A percentile compares a stretch with the other conserved stretches of the same genome.
These are phyloP conservation scores for Macaca mulatta DNA, from an alignment of 2,113 vertebrate species.

Conservation along the genomic window DNA sequence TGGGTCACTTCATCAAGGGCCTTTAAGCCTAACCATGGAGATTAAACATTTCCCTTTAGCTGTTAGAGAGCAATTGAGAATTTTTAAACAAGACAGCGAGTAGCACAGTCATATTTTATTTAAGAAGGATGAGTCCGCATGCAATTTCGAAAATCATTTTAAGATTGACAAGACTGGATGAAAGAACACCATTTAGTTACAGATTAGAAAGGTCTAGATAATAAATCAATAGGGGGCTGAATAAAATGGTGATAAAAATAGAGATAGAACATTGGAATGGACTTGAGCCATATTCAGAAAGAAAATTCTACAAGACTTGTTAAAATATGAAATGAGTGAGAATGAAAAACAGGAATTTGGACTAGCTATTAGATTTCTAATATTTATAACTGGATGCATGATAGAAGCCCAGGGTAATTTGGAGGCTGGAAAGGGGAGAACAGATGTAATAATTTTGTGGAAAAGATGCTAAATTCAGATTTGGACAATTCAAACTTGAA, in stretches of 20 bases:
- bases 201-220: not conserved
- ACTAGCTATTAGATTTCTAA: not conserved
- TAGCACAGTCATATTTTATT: slow-evolving; percentile 11
- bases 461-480: not conserved
- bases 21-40: not conserved
- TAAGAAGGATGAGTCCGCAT: not conserved
- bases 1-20: not conserved
- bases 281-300: not conserved
- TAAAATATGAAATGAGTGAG: not conserved
- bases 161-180: not conserved
- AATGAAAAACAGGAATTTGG: not conserved
- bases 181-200: not conserved
- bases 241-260: not conserved
- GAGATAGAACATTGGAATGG: not conserved
- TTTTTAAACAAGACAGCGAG: slow-evolving; percentile 36
- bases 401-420: not conserved
- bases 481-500: not conserved
- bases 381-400: not conserved
- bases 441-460: not conserved
- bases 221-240: not conserved
- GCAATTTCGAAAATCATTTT: not conserved
- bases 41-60: not conserved
- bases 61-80: not conserved
- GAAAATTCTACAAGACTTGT: not conserved
- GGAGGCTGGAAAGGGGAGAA: not conserved